Evolutionary conservation across 2,888 invertebrate genomes (phyloP), one percentile per base, ranked within the genome.

Genomic region (Pharmacophagus antenor): DNA sequence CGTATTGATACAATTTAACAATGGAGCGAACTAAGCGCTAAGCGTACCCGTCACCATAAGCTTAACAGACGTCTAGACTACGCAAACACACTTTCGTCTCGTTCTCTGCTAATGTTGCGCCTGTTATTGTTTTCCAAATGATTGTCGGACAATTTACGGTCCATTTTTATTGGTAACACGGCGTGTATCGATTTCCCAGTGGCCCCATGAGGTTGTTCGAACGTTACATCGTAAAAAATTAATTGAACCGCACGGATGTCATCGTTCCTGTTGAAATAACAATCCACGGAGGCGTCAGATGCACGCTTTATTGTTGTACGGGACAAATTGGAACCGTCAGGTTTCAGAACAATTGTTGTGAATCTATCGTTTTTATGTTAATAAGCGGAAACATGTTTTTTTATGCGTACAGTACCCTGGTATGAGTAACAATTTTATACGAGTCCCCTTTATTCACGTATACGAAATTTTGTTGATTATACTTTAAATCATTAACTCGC

Each of bases 361-460:
- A 68, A 72, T 76, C 84, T 88, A 88, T 88, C 82, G 86, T 80
- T 84, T 83, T 73, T 72, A 83, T 81, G 85, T 87, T 85, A n/a
- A 84, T 80, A 82, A 80, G 65, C 69, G 70, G 63, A 48, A 55
- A 49, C 17, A 18, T 21, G 23, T 27, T 66, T 62, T 37, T 50
- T 22, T 47, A 10, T 7, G 5, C 18, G 15, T 21, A 49, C 41
- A 31, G 53, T 20, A 41, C 7, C 25, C 27, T n/a, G 6, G 10
- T 44, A 8, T 42, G 7, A 18, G 10, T 44, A 37, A 15, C n/a
- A 37, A 37, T n/a, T n/a, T n/a, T n/a, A n/a, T n/a, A n/a, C n/a
- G n/a, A n/a, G n/a, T n/a, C n/a, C n/a, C n/a, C n/a, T n/a, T n/a
- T n/a, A n/a, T n/a, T n/a, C n/a, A n/a, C n/a, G n/a, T n/a, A n/a